A percentile compares a stretch with the other conserved stretches of the same genome.
These are phyloP conservation scores for Rhizomys pruinosus DNA, from an alignment of 2,113 vertebrate species.

Conservation along the genomic window DNA sequence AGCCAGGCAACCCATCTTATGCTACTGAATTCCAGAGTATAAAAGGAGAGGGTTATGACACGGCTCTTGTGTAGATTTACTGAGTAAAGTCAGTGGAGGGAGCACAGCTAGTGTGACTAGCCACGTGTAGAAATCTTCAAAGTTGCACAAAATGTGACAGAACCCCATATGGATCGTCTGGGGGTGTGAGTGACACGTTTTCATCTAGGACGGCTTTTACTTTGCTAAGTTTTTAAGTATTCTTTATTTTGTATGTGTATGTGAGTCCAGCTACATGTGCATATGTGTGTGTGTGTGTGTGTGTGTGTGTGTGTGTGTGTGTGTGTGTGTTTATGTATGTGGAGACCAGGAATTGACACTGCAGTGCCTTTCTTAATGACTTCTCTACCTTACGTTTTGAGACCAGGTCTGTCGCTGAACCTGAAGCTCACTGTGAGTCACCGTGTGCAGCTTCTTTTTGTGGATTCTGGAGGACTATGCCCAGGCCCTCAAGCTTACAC, in stretches of 20 bases:
- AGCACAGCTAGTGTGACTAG: too few relatives aligned
- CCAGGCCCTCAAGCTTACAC: background rate
- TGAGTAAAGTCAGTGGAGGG: background rate
- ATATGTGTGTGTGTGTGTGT: background rate
- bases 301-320: background rate
- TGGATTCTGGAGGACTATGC: background rate
- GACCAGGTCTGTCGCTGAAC: background rate
- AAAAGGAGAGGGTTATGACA: background rate
- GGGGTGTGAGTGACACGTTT: background rate
- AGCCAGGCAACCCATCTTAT: background rate
- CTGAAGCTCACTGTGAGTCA: background rate
- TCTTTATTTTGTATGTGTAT: background rate
- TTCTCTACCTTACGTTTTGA: background rate
- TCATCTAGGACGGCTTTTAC: background rate
- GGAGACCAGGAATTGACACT: background rate
- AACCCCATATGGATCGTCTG: fast-evolving
- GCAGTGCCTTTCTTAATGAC: background rate
- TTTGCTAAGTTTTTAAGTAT: background rate
- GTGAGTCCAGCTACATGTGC: background rate
- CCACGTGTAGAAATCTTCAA: background rate
- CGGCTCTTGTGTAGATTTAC: background rate
- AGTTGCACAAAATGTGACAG: fast-evolving
- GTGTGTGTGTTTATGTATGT: too few relatives aligned
- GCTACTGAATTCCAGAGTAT: background rate
- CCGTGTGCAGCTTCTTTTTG: background rate